Evolutionary conservation across 1,140 invertebrate genomes (phyloP).

Genomic region (Heliothis virescens): DNA sequence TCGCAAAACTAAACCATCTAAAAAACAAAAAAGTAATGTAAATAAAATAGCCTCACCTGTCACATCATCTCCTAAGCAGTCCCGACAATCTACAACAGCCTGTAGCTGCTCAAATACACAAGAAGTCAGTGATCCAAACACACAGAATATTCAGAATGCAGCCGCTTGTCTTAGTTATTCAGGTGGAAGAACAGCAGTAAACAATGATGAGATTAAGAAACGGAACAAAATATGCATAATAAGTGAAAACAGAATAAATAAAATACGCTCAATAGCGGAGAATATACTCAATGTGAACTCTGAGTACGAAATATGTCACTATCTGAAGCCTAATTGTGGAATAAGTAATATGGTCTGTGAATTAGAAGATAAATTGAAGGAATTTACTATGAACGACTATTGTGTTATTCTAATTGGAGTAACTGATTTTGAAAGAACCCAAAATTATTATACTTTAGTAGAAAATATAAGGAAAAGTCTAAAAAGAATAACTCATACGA

Average conservation of each 20-base stretch:
- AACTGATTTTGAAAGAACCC: neutral
- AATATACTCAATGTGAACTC: neutral
- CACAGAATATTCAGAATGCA: too few relatives aligned
- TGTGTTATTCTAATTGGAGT: neutral
- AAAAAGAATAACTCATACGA: neutral
- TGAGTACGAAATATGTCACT: neutral
- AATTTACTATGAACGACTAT: neutral
- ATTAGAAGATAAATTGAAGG: neutral
- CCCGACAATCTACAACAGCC: too few relatives aligned
- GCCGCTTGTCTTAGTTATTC: too few relatives aligned
- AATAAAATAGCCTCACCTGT: too few relatives aligned
- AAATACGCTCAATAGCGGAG: neutral
- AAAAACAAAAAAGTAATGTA: too few relatives aligned
- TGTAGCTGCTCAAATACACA: too few relatives aligned
- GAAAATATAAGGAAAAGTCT: neutral
- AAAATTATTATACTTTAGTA: neutral
- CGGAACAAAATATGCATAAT: neutral
- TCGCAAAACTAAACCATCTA: too few relatives aligned
- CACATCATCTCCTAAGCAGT: too few relatives aligned
- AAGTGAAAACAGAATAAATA: neutral
- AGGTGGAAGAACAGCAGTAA: too few relatives aligned
- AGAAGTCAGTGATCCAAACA: too few relatives aligned
- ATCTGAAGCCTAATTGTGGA: neutral
- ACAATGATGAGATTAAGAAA: too few relatives aligned
- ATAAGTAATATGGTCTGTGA: neutral